These are phyloP conservation scores for Meda fulgida DNA, from an alignment of 2,797 vertebrate species.

Conservation along the genomic window DNA sequence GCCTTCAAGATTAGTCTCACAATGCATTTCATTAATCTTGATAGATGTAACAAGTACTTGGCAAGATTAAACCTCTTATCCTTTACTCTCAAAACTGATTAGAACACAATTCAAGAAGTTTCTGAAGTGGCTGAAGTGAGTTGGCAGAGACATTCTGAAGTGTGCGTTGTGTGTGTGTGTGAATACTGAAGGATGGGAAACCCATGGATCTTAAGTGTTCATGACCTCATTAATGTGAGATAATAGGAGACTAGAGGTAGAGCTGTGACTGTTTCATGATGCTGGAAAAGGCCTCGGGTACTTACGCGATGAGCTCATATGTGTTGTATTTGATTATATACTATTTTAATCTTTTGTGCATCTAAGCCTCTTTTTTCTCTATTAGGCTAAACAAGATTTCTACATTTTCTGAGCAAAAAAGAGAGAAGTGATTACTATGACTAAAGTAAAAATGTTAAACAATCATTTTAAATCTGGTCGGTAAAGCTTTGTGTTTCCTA, in stretches of 20 bases:
- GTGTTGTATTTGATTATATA: not conserved
- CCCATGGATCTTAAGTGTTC: not conserved
- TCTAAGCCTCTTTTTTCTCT: not conserved
- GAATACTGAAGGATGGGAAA: not conserved
- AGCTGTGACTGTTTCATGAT: not conserved
- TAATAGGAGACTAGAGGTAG: not conserved
- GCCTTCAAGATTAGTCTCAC: not conserved
- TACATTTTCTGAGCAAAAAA: no score
- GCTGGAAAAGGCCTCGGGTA: not conserved
- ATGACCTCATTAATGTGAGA: not conserved
- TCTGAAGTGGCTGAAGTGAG: not conserved
- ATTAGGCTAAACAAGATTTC: no score
- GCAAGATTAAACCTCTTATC: not conserved
- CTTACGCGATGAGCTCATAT: not conserved
- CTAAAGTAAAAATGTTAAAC: not conserved
- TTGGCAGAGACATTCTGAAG: not conserved
- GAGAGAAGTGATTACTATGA: not conserved
- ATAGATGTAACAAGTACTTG: no score
- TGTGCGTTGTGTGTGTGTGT: not conserved
- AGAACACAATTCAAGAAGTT: not conserved
- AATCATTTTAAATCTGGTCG: not conserved
- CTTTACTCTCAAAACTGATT: not conserved
- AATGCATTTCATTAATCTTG: not conserved
- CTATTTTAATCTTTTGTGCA: not conserved
- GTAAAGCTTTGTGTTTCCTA: not conserved